Conservation (phyloP, 2,797 vertebrate species). For the Dallia pectoralis region DNA sequence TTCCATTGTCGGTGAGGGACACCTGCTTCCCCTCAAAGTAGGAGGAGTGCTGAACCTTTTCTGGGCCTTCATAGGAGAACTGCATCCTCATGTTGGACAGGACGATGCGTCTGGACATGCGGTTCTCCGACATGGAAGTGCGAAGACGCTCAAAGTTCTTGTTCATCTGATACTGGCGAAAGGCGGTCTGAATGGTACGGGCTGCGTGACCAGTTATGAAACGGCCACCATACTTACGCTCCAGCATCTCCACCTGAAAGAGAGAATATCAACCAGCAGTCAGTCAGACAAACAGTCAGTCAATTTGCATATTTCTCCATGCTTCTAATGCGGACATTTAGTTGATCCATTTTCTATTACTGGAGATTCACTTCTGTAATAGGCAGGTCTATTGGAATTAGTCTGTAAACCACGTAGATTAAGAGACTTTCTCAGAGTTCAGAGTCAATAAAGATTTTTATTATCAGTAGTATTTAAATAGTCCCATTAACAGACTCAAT, state of each 20-base stretch:
- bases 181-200: conserved; percentile 96
- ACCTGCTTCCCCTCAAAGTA: conserved; percentile 96
- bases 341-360: too few relatives aligned
- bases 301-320: background rate
- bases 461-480: too few relatives aligned
- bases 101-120: conserved; percentile 96
- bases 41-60: conserved; percentile 95
- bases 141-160: conserved; percentile 96
- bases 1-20: conserved; percentile 84
- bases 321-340: too few relatives aligned
- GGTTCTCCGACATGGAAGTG: conserved; percentile 99
- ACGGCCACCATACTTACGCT: conserved; percentile 98
- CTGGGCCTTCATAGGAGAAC: conserved; percentile 98
- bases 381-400: too few relatives aligned
- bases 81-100: conserved; percentile 99
- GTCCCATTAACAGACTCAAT: too few relatives aligned
- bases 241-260: conserved; percentile 96
- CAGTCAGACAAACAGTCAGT: background rate
- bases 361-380: too few relatives aligned
- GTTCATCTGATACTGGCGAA: conserved; percentile 99
- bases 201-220: conserved; percentile 97
- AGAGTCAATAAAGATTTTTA: too few relatives aligned
- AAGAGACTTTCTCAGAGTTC: too few relatives aligned
- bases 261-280: background rate
- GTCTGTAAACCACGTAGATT: too few relatives aligned